Evolutionary conservation across 2,888 invertebrate genomes (phyloP), one percentile per base, ranked within the genome.

Genomic region (Quadroppia sp.): DNA sequence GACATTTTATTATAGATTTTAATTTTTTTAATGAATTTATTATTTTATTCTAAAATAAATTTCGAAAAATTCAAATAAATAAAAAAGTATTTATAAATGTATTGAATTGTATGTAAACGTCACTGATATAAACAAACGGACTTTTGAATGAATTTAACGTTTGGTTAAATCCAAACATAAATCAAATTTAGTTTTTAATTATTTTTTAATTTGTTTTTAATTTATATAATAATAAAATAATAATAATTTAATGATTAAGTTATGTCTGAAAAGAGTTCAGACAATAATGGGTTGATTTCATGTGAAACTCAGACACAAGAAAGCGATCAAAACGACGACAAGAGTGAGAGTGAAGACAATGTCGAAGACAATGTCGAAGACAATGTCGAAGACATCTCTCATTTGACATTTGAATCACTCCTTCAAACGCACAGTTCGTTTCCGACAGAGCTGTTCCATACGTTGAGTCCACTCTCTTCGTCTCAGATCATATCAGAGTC

Each of bases 361-460:
- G 3, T 6, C 4, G 61, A 61, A 1, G 3, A 30, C 7, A 64
- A 30, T 23, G 6, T 28, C 15, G 40, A 64, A 20, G 17, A 40
- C 28, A 32, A 15, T n/a, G n/a, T n/a, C 17, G 64, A 64, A 40
- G 32, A 40, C 20, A 20, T 64, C 9, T 30, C 64, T 17, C 30
- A 17, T 36, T 20, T 64, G 3, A 40, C 36, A 3, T 23, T 23
- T 64, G 20, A 36, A 30, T 64, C 64, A 40, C 40, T 64, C 40
- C 40, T 64, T 36, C 20, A 20, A 40, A 64, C 64, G 9, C 28
- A 40, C 20, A 2, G 42, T 48, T 45, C 45, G 42, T 30, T 45
- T 45, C 71, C 71, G 25, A 71, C 71, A 7, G 71, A 71, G 30
- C 48, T 71, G 48, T 71, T 71, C 40, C 13, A 71, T 11, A 71